Percentiles rank a stretch among this genome's conserved stretches.
phyloP scores from a whole-genome alignment of 2,888 invertebrate species.

The Flexamia atlantica region DNA sequence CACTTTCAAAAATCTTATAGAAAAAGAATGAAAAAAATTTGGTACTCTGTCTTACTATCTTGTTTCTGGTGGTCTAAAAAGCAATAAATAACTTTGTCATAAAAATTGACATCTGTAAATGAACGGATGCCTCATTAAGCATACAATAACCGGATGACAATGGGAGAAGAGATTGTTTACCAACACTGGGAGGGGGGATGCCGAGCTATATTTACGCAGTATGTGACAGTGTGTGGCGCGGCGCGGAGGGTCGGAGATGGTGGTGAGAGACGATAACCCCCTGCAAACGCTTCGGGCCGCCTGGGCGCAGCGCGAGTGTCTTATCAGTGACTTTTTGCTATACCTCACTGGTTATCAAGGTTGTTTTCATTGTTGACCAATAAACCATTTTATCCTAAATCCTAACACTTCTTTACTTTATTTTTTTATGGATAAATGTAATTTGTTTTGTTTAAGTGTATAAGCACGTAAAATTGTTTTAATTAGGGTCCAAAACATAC shows the following conservation, averaged over 20 bases:
- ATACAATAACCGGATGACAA: neutral
- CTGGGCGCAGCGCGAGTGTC: slow-evolving; percentile 73
- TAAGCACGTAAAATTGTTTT: too few species aligned
- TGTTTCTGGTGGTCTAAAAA: too few species aligned
- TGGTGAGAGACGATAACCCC: slow-evolving; percentile 43
- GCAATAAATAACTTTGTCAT: too few species aligned
- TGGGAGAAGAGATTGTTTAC: slow-evolving; percentile 12
- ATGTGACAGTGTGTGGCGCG: slow-evolving; percentile 41
- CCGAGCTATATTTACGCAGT: slow-evolving; percentile 9
- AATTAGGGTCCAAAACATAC: too few species aligned
- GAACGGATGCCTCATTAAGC: neutral
- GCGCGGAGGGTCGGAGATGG: slow-evolving; percentile 11
- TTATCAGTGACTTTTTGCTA: slow-evolving; percentile 75
- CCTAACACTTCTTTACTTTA: neutral
- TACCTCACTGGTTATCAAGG: slow-evolving; percentile 77
- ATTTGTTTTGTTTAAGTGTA: neutral
- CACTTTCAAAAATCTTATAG: too few species aligned
- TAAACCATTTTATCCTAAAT: neutral
- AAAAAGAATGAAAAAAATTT: too few species aligned
- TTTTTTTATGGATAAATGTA: neutral
- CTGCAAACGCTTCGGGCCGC: slow-evolving; percentile 72
- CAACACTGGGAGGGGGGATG: slow-evolving; percentile 15
- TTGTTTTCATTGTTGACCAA: slow-evolving; percentile 68
- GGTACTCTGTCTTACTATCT: too few species aligned
- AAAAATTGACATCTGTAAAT: too few species aligned